phyloP scores from a whole-genome alignment of 2,797 vertebrate genomes.

The Enteromius viviparus region DNA sequence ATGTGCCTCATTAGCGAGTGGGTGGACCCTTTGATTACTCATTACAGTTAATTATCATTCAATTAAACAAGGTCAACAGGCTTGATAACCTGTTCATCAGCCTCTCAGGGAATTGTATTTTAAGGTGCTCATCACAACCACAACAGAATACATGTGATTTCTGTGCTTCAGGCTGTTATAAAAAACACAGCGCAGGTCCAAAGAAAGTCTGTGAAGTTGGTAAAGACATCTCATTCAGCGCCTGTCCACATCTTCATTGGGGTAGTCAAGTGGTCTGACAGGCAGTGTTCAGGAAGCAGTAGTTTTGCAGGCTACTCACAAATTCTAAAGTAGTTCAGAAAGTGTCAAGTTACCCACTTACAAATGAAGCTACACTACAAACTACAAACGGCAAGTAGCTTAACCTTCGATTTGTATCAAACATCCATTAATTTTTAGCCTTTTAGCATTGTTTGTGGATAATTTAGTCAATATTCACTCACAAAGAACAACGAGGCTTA shows the following conservation, averaged over 20 bases:
- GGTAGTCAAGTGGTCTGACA: constrained; percentile 27
- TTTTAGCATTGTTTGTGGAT: background rate
- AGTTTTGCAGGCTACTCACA: background rate
- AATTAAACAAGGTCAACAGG: constrained; percentile 75
- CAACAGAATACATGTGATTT: background rate
- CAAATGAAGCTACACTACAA: background rate
- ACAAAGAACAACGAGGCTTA: background rate
- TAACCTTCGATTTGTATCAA: background rate
- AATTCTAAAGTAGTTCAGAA: background rate
- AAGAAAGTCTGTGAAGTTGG: background rate
- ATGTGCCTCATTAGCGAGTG: constrained; percentile 67
- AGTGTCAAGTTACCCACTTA: background rate
- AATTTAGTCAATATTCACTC: background rate
- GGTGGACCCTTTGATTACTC: constrained; percentile 70
- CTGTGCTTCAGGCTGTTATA: background rate
- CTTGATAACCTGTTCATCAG: constrained; percentile 67
- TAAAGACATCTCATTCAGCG: constrained; percentile 23
- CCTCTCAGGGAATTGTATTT: constrained; percentile 32
- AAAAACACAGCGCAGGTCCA: background rate
- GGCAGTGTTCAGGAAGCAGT: background rate
- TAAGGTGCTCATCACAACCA: constrained; percentile 35
- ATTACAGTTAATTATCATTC: constrained; percentile 75
- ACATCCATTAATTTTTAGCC: background rate
- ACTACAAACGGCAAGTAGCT: background rate
- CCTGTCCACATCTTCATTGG: constrained; percentile 38